Evolutionary conservation across 64 coral and sea anemone genomes (phyloP).

Genomic region (Stichodactyla helianthus): DNA sequence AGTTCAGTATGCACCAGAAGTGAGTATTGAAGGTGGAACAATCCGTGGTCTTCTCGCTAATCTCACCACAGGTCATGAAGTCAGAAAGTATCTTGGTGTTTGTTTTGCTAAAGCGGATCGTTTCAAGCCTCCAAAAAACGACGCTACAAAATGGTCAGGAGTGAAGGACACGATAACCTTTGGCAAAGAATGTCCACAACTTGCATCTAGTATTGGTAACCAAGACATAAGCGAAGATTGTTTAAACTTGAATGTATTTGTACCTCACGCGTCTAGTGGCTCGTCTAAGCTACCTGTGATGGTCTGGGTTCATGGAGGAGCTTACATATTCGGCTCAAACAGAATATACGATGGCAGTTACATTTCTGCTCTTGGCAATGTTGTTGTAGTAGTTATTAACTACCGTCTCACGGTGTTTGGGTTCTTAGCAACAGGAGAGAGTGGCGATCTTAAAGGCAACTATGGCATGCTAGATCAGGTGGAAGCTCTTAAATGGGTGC

Average conservation of each 20-base stretch:
- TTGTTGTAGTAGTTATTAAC: slow-evolving; percentile 58
- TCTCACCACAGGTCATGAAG: slow-evolving; percentile 18
- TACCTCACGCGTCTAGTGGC: slow-evolving; percentile 15
- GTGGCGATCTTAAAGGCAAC: slow-evolving; percentile 24
- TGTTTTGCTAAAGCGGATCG: slow-evolving; percentile 43
- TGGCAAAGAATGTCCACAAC: slow-evolving; percentile 43
- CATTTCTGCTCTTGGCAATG: slow-evolving; percentile 50
- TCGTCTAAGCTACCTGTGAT: slow-evolving; percentile 35
- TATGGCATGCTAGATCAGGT: slow-evolving; percentile 40
- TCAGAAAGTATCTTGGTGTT: slow-evolving; percentile 54
- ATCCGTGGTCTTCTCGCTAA: slow-evolving; percentile 27
- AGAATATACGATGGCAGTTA: slow-evolving; percentile 13
- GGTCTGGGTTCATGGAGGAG: slow-evolving; percentile 67
- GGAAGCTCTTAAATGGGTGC: slow-evolving; percentile 16
- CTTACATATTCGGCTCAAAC: slow-evolving; percentile 18
- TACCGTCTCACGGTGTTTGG: slow-evolving; percentile 59
- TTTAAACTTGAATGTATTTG: slow-evolving; percentile 49
- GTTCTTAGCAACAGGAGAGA: slow-evolving; percentile 50
- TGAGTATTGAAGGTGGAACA: slow-evolving; percentile 13
- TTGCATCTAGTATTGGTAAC: not conserved
- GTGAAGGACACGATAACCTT: slow-evolving; percentile 11
- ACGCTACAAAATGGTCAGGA: slow-evolving; percentile 12
- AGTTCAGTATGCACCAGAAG: not conserved
- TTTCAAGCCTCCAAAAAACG: slow-evolving; percentile 32
- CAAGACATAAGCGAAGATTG: slow-evolving; percentile 36